Evolutionary conservation across 2,797 vertebrate species (phyloP), one percentile per base, ranked within the genome.

Genomic region (Lophotriccus pileatus): DNA sequence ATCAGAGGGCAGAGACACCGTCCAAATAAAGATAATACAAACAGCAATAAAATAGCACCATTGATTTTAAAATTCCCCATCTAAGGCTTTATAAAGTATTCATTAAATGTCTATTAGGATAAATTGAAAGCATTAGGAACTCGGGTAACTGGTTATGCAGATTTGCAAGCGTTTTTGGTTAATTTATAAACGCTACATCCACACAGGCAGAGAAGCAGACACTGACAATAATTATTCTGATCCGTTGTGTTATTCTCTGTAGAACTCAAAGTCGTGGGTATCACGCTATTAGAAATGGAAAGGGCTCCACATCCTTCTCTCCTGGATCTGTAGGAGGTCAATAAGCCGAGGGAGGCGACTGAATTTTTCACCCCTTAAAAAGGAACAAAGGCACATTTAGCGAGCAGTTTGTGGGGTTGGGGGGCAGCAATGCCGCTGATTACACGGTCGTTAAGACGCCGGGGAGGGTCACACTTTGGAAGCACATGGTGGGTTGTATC

Each of bases 81-180:
- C 96, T 94, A 86, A 96, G 95, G 87, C 96, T 97, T 97, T 97
- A 97, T 97, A 97, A 97, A 97, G 96, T 96, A 97, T 97, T 97
- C 97, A 97, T 97, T 97, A 97, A 97, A 96, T 64, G 96, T 97
- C 96, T 97, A 96, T 97, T 97, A 97, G 96, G 87, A 97, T 93
- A 97, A 97, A 97, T 96, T 97, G 97, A 97, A 97, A 97, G 97
- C 97, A 97, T 96, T 96, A 96, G 84, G 85, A 96, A 59, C 83
- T 66, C 4, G 64, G 86, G 94, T 53, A 97, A 83, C 96, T 80
- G 94, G 96, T 96, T 95, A 97, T 93, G 95, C 93, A 95, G 96
- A 97, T 97, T 96, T 96, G 94, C 89, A 14, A 90, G 90, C 14
- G 88, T 90, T 97, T 97, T 96, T 80, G 94, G 95, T 94, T 96